Conservation (phyloP, 2,113 vertebrate genomes). For the Actenoides hombroni region DNA sequence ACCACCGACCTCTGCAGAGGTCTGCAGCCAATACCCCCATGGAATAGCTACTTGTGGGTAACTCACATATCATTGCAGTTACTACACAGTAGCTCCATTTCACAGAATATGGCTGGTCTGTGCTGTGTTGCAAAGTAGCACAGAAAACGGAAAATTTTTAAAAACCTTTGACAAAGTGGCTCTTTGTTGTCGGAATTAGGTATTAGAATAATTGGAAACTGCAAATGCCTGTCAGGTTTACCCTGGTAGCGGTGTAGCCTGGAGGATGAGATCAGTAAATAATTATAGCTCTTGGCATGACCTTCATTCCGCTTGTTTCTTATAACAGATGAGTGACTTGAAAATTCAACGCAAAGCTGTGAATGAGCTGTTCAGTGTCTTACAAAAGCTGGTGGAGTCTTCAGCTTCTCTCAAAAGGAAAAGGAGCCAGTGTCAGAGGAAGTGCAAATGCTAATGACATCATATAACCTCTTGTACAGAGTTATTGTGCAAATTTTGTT, state of each 20-base stretch:
- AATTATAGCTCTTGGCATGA: not conserved
- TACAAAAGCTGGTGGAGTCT: constrained; percentile 18
- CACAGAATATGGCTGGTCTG: not conserved
- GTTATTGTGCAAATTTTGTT: not conserved
- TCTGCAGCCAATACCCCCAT: rapidly evolving
- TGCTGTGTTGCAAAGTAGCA: not conserved
- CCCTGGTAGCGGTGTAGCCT: not conserved
- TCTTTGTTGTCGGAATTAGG: not conserved
- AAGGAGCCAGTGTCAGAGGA: constrained; percentile 55
- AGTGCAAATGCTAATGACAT: constrained; percentile 18
- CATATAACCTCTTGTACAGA: not conserved
- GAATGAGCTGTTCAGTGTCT: constrained; percentile 58
- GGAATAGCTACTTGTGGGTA: not conserved
- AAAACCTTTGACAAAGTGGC: not conserved
- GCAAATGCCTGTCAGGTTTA: not conserved
- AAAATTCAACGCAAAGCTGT: constrained; percentile 73
- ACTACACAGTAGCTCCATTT: not conserved
- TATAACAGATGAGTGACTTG: constrained; percentile 65
- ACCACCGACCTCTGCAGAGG: rapidly evolving
- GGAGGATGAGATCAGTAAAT: not conserved
- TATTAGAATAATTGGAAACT: not conserved
- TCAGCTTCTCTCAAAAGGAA: constrained; percentile 35
- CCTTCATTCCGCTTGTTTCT: not conserved
- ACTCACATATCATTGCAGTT: not conserved
- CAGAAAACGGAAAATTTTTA: not conserved